Base-by-base conservation (phyloP, 2,888 invertebrate species). In the Leucophenga montana region DNA sequence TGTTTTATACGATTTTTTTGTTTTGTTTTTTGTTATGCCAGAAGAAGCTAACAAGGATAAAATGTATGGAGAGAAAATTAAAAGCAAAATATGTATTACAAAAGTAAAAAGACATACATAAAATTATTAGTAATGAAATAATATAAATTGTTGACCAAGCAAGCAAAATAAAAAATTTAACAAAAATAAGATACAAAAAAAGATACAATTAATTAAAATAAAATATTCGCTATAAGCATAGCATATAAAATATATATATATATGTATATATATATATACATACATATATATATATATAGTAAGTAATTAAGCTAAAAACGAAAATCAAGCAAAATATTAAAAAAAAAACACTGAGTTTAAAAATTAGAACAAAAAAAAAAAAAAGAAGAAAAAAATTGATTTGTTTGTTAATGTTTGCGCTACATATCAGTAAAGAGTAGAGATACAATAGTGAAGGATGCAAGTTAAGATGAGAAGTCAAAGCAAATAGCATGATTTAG, bases 331-430 rank as follows among this genome's bases (percentile, higher is more conserved):
- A 73, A 72, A 48, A 11, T 9, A 16, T 53, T 18, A 22, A 62
- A 67, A 71, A n/a, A n/a, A n/a, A n/a, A n/a, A n/a, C n/a, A 70
- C 50, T 70, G 46, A 70, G 67, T 16, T 61, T 44, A 65, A 73
- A 68, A 71, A 65, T 54, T 54, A 33, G 33, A 68, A 33, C 22
- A 66, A 57, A 62, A 68, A 16, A 62, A 68, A 66, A 27, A n/a
- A 16, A 44, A 46, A 65, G 59, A 44, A 57, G 68, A 79, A 79
- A 82, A 75, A 80, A 84, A 85, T 85, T 83, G 82, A 83, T 87
- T 88, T 86, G 87, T 87, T 88, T 87, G 88, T 87, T 88, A 85
- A 87, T 87, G 87, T 88, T 88, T 88, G 87, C 86, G 86, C 87
- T 86, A 88, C 88, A 88, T 88, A 87, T 87, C 88, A 88, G 85